Evolutionary conservation across 2,113 vertebrate genomes (phyloP).

Genomic region (Myrmecophaga tridactyla): DNA sequence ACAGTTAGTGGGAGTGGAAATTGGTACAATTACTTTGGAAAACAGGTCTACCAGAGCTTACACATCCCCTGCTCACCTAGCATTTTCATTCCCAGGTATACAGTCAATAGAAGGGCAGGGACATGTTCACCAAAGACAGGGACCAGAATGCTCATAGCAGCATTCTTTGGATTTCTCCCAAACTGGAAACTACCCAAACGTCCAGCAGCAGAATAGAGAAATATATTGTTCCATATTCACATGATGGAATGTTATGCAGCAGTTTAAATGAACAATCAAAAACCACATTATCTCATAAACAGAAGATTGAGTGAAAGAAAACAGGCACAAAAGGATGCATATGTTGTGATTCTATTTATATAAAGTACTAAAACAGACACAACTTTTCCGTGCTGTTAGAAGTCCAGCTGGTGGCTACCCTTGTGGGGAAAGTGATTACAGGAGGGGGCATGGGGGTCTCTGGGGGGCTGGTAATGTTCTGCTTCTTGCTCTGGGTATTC

Average conservation of each 20-base stretch:
- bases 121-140: not conserved
- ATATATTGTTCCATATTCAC: not conserved
- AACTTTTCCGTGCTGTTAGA: not conserved
- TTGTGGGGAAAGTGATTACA: not conserved
- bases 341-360: not conserved
- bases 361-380: not conserved
- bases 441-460: not conserved
- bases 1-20: fast-evolving
- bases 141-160: not conserved
- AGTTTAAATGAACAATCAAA: not conserved
- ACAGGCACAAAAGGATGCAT: not conserved
- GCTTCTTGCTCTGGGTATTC: not conserved
- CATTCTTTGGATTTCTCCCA: not conserved
- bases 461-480: not conserved
- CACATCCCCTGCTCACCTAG: not conserved
- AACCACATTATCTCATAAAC: not conserved
- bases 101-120: not conserved
- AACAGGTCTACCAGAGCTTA: not conserved
- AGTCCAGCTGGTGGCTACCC: not conserved
- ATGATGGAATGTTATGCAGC: not conserved
- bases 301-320: not conserved
- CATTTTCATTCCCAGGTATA: not conserved
- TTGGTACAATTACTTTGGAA: fast-evolving
- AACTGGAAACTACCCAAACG: not conserved
- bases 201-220: not conserved